phyloP scores from a whole-genome alignment of 2,888 invertebrate genomes.

The Germaria angustata region DNA sequence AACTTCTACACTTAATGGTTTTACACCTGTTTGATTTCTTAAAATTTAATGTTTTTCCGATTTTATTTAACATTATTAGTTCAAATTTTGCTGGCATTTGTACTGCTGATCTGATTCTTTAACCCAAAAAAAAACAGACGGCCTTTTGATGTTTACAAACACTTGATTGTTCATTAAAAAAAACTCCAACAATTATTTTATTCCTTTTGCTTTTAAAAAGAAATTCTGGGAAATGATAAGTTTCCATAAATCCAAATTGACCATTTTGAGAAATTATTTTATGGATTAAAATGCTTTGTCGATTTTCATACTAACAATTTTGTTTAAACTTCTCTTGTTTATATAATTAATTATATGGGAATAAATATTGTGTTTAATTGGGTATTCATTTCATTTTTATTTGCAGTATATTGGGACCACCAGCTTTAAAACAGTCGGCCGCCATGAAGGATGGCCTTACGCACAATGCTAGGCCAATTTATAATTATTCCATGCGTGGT shows the following conservation, averaged over 20 bases:
- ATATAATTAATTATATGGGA: background rate
- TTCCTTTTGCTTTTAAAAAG: constrained; percentile 19
- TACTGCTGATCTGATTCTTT: background rate
- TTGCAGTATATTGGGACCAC: constrained; percentile 87
- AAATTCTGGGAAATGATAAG: constrained; percentile 25
- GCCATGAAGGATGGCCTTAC: constrained; percentile 86
- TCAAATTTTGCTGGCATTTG: background rate
- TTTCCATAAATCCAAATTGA: background rate
- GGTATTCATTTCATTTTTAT: background rate
- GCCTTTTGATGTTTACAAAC: constrained; percentile 34
- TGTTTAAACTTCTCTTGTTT: background rate
- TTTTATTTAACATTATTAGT: background rate
- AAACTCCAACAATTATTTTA: constrained; percentile 1
- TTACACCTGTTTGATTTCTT: constrained; percentile 30
- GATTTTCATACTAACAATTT: background rate
- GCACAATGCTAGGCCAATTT: constrained; percentile 89
- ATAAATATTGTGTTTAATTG: background rate
- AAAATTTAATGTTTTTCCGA: background rate
- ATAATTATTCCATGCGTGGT: constrained; percentile 92
- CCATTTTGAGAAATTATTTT: background rate
- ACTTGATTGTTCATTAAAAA: background rate
- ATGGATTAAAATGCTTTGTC: constrained; percentile 9
- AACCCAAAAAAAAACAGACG: background rate
- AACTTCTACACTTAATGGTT: constrained; percentile 11
- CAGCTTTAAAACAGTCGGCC: constrained; percentile 88